phyloP scores from a whole-genome alignment of 2,888 invertebrate genomes.

The Gonocerus acuteangulatus region DNA sequence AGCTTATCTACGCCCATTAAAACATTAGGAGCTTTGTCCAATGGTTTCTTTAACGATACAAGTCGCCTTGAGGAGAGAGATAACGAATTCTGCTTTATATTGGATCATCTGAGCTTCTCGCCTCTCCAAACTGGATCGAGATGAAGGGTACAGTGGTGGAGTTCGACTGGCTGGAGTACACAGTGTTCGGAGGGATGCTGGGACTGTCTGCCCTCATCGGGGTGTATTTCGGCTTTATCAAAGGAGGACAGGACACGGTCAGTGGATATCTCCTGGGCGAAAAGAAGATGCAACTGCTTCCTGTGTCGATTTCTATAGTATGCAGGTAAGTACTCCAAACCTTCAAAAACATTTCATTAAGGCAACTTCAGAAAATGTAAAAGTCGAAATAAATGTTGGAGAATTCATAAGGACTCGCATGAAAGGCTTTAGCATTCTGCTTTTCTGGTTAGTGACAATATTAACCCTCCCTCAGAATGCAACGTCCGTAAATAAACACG shows the following conservation, averaged over 20 bases:
- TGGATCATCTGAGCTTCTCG: too few species aligned
- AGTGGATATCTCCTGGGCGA: constrained; percentile 29
- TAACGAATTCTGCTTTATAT: too few species aligned
- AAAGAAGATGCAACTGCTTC: constrained; percentile 27
- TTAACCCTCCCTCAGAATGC: too few species aligned
- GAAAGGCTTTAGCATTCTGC: too few species aligned
- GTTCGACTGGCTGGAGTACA: constrained; percentile 32
- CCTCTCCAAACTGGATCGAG: too few species aligned
- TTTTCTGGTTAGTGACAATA: too few species aligned
- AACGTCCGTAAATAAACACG: too few species aligned
- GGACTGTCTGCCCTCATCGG: constrained; percentile 29
- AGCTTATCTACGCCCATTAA: too few species aligned
- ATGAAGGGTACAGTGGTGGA: not conserved
- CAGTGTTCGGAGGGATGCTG: constrained; percentile 27
- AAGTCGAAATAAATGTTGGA: not conserved
- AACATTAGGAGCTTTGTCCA: too few species aligned
- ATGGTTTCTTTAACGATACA: too few species aligned
- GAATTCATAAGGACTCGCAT: too few species aligned
- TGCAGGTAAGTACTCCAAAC: constrained; percentile 10
- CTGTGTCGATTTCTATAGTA: constrained; percentile 27
- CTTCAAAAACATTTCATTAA: not conserved
- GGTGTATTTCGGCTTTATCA: constrained; percentile 40
- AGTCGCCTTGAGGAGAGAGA: too few species aligned
- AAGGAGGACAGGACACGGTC: constrained; percentile 30
- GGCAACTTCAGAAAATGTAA: not conserved